These are phyloP conservation scores for Chionodraco myersi DNA, from an alignment of 2,113 vertebrate genomes.

Conservation along the genomic window DNA sequence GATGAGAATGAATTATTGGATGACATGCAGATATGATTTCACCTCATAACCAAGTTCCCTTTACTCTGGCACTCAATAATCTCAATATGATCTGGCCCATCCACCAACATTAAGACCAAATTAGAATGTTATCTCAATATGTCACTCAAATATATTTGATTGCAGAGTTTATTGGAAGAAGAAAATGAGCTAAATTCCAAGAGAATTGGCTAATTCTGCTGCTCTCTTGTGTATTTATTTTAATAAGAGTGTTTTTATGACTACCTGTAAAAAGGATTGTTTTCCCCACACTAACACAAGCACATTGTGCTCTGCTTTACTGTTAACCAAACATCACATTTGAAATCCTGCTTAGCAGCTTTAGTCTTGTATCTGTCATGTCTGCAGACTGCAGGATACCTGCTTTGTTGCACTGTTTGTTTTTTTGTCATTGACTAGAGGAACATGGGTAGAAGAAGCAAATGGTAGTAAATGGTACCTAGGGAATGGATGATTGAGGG, in stretches of 20 bases:
- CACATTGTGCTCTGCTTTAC: neutral
- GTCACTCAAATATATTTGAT: constrained; percentile 32
- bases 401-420: constrained; percentile 38
- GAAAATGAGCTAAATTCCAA: neutral
- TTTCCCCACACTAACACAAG: neutral
- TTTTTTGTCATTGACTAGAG: constrained; percentile 35
- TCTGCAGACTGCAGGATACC: constrained; percentile 15
- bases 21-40: constrained; percentile 14
- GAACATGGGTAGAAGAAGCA: constrained; percentile 27
- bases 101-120: constrained; percentile 4
- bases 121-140: constrained; percentile 17
- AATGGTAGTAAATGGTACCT: constrained; percentile 30
- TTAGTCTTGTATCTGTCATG: neutral
- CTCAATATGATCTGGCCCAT: constrained; percentile 1
- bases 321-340: neutral
- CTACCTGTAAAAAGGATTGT: constrained; percentile 7
- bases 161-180: constrained; percentile 13
- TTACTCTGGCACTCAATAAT: constrained; percentile 1
- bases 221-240: constrained; percentile 14
- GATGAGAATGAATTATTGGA: neutral
- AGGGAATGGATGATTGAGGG: constrained; percentile 32
- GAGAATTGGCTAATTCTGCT: neutral
- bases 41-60: neutral
- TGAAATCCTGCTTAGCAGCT: neutral
- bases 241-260: neutral